Percentiles rank a stretch among this genome's conserved stretches.
Conservation (phyloP, 2,113 vertebrate genomes). For the Mungos mungo region DNA sequence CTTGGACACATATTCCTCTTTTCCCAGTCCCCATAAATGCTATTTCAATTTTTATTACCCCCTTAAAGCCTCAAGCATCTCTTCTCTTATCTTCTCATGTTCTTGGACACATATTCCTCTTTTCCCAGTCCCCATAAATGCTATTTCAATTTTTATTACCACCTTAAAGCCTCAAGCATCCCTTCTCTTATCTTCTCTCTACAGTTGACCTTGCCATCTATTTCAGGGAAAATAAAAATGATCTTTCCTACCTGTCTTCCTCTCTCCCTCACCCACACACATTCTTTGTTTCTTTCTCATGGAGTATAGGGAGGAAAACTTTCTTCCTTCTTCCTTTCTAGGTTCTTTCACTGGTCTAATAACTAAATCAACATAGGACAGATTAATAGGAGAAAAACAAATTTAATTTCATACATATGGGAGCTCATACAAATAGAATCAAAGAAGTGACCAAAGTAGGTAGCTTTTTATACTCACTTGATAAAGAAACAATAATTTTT, state of each 20-base stretch:
- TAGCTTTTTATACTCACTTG: background rate
- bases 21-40: background rate
- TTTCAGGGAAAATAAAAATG: slow-evolving; percentile 23
- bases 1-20: background rate
- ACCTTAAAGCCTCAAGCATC: background rate
- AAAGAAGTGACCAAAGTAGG: background rate
- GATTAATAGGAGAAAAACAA: background rate
- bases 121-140: background rate
- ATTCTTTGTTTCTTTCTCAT: background rate
- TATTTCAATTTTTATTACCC: background rate
- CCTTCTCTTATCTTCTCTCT: background rate
- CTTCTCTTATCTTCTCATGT: no score
- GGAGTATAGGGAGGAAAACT: background rate
- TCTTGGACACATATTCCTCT: background rate
- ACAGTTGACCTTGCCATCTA: background rate
- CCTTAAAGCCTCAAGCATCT: background rate
- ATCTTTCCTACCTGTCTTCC: background rate
- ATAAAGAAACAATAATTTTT: background rate
- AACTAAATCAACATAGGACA: background rate
- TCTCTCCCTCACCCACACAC: background rate
- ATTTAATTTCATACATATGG: background rate
- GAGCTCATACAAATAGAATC: background rate
- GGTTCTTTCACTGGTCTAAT: background rate
- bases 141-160: background rate
- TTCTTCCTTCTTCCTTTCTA: background rate